Evolutionary conservation across 2,888 invertebrate species (phyloP).

Genomic region (Acrocera orbiculus): DNA sequence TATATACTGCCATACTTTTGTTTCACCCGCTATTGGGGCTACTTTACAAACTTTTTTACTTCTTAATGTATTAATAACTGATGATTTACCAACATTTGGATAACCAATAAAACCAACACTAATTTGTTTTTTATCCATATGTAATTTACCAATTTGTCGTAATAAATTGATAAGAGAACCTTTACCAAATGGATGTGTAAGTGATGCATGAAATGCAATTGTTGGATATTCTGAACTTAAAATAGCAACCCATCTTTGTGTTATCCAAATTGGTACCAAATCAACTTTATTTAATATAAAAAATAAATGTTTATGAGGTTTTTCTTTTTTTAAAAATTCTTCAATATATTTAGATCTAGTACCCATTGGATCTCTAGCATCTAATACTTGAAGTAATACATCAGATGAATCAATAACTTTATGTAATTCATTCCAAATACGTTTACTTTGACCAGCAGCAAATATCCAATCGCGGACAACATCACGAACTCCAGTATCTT

Average conservation of each 20-base stretch:
- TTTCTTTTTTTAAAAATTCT: slow-evolving; percentile 82
- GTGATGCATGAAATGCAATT: slow-evolving; percentile 94
- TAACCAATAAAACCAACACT: slow-evolving; percentile 98
- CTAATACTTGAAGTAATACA: slow-evolving; percentile 87
- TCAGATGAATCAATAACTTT: slow-evolving; percentile 99
- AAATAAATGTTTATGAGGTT: slow-evolving; percentile 91
- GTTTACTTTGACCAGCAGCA: slow-evolving; percentile 85
- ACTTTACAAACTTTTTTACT: slow-evolving; percentile 97
- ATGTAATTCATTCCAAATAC: slow-evolving; percentile 98
- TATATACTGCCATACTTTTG: slow-evolving; percentile 98
- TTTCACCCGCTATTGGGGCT: slow-evolving; percentile 95
- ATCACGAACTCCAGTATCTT: slow-evolving; percentile 63
- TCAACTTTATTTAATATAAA: slow-evolving; percentile 95
- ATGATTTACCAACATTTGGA: slow-evolving; percentile 97
- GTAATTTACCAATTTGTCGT: slow-evolving; percentile 87
- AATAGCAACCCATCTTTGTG: slow-evolving; percentile 92
- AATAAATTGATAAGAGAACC: slow-evolving; percentile 91
- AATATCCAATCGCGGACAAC: slow-evolving; percentile 86
- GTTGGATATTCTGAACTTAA: slow-evolving; percentile 92
- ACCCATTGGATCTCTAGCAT: slow-evolving; percentile 93
- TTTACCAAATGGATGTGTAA: slow-evolving; percentile 96
- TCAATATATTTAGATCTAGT: slow-evolving; percentile 87
- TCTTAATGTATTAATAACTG: slow-evolving; percentile 89
- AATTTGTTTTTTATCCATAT: slow-evolving; percentile 93
- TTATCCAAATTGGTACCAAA: slow-evolving; percentile 94